These are phyloP conservation scores for Pelmatolapia mariae DNA, from an alignment of 2,113 vertebrate species.

Conservation along the genomic window DNA sequence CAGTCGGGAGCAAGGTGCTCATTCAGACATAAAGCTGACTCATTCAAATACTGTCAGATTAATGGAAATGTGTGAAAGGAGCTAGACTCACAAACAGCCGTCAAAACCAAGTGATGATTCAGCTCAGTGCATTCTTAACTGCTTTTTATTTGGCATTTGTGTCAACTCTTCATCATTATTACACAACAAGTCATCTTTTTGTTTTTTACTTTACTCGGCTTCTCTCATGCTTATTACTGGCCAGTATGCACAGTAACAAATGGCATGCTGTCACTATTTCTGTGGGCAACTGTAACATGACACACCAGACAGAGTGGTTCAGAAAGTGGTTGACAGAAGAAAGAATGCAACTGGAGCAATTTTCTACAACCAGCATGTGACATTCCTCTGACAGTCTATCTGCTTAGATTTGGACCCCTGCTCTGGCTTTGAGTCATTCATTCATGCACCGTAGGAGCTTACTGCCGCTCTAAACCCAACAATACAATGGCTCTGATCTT, in stretches of 20 bases:
- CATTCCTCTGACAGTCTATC: constrained; percentile 10
- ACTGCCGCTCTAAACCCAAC: background rate
- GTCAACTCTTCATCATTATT: background rate
- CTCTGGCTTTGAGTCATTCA: constrained; percentile 3
- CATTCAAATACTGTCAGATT: background rate
- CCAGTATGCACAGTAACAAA: constrained; percentile 51
- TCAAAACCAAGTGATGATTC: background rate
- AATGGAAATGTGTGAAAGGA: background rate
- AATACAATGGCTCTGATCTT: constrained; percentile 15
- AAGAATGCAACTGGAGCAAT: constrained; percentile 10
- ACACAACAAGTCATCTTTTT: constrained; percentile 15
- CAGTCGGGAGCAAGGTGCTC: background rate
- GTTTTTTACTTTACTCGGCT: background rate
- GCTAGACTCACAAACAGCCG: background rate
- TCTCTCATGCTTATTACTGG: constrained; percentile 7
- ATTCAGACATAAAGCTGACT: background rate
- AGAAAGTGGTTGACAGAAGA: background rate
- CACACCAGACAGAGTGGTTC: constrained; percentile 15
- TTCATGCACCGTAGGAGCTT: background rate
- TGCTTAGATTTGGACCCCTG: background rate
- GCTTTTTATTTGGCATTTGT: background rate
- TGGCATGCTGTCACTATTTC: constrained; percentile 33
- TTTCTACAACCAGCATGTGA: constrained; percentile 13
- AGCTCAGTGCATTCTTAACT: background rate
- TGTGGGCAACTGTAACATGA: constrained; percentile 26